Evolutionary conservation across 64 coral and sea anemone genomes (phyloP).

Genomic region (Anthopleura sola): DNA sequence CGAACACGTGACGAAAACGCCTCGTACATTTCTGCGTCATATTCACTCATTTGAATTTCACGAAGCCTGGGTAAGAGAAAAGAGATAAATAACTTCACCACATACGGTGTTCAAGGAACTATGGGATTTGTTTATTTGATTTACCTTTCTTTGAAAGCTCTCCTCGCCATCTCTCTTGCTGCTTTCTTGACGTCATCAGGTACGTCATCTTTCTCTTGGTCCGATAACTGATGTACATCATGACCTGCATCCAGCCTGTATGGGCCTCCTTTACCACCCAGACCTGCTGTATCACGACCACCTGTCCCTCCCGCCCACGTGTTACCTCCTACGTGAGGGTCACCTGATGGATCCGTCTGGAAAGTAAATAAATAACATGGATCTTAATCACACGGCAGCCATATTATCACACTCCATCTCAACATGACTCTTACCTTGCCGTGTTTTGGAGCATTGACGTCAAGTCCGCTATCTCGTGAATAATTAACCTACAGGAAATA

Average conservation of each 20-base stretch:
- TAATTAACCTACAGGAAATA: slow-evolving; percentile 60
- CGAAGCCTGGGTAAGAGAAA: slow-evolving; percentile 57
- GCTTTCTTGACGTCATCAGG: slow-evolving; percentile 92
- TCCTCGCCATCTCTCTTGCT: slow-evolving; percentile 82
- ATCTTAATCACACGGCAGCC: neutral
- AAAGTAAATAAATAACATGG: neutral
- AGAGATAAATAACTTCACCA: neutral
- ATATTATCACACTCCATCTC: neutral
- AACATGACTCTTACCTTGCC: slow-evolving; percentile 60
- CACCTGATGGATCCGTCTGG: slow-evolving; percentile 75
- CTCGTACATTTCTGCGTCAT: slow-evolving; percentile 98
- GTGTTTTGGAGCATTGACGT: slow-evolving; percentile 86
- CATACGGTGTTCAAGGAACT: too few relatives aligned
- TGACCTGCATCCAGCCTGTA: slow-evolving; percentile 95
- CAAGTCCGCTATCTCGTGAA: slow-evolving; percentile 71
- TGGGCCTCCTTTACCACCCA: slow-evolving; percentile 96
- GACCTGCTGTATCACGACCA: slow-evolving; percentile 94
- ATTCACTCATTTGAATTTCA: slow-evolving; percentile 97
- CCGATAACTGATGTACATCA: slow-evolving; percentile 91
- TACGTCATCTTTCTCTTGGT: slow-evolving; percentile 86
- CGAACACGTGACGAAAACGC: slow-evolving; percentile 93
- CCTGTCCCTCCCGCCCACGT: slow-evolving; percentile 98
- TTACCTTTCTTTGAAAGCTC: slow-evolving; percentile 90
- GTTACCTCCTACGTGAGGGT: slow-evolving; percentile 92
- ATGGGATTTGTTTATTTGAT: too few relatives aligned